Evolutionary conservation across 2,113 vertebrate species (phyloP), one percentile per base, ranked within the genome.

Genomic region (Fulica atra): DNA sequence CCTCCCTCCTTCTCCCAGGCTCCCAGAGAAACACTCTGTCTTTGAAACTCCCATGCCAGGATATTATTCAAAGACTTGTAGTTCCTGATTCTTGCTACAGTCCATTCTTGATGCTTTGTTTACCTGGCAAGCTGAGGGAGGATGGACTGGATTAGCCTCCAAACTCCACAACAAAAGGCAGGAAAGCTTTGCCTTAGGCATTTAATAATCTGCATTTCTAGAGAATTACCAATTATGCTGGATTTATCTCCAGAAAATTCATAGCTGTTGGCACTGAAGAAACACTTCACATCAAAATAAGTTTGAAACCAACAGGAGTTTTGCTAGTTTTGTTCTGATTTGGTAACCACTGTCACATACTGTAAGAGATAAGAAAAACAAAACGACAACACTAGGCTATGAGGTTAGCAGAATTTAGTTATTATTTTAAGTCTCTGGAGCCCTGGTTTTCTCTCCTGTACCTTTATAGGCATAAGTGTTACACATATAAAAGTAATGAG

Each of bases 141-240:
- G 89, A 91, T 80, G 61, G 86, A 38, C 80, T 74, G 86, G 83
- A 95, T 92, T 84, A 88, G 65, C 80, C 80, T 92, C 46, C 44
- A 81, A 94, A 71, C 53, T n/a, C 77, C 3, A 4, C 46, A 73
- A 89, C 72, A 95, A 96, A 95, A 92, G 83, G 80, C 77, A 86
- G 69, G 83, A 95, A 92, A 91, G 44, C 24, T 21, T 56, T 84
- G 86, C 91, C 61, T 86, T 44, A 42, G 33, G 64, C 38, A n/a
- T 89, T 63, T 71, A 74, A 79, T 74, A 86, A 91, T 89, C 71
- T 69, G 23, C 56, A 48, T 77, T 94, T 91, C 85, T 73, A 94
- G 68, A 80, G 85, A 89, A 83, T 86, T 83, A 94, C 42, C 63
- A 48, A 80, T 80, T 89, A 51, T 24, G 42, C 35, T 0, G 2